Evolutionary conservation across 2,888 invertebrate genomes (phyloP).

Genomic region (Tineola bisselliella): DNA sequence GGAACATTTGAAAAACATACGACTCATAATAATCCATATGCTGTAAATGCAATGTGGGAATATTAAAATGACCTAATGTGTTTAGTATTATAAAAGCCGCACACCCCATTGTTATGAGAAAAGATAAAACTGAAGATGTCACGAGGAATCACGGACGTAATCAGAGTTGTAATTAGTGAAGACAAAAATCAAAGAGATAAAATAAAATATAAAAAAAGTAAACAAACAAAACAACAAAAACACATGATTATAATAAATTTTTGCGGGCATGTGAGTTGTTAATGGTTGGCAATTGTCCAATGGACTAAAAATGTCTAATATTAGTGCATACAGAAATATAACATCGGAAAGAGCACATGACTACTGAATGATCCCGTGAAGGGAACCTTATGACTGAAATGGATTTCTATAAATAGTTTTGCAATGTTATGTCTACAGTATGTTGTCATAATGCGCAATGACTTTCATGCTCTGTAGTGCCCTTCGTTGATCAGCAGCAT

Average conservation of each 20-base stretch:
- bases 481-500: too few relatives aligned
- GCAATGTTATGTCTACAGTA: not conserved
- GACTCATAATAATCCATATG: not conserved
- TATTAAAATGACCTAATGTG: too few relatives aligned
- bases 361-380: constrained; percentile 30
- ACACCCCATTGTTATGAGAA: too few relatives aligned
- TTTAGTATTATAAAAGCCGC: too few relatives aligned
- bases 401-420: not conserved
- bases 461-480: not conserved
- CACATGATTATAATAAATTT: constrained; percentile 11
- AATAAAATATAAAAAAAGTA: not conserved
- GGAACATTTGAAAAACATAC: not conserved
- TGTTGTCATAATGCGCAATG: not conserved
- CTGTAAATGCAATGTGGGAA: too few relatives aligned
- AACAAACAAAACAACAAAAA: constrained; percentile 10
- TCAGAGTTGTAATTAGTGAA: not conserved
- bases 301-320: constrained; percentile 57
- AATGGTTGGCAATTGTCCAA: constrained; percentile 51
- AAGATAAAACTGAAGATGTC: too few relatives aligned
- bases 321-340: constrained; percentile 56
- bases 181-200: not conserved
- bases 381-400: constrained; percentile 14
- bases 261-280: constrained; percentile 36
- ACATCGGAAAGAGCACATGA: constrained; percentile 57
- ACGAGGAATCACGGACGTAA: not conserved